Evolutionary conservation across 1,140 invertebrate genomes (phyloP).

Genomic region (Sitophilus oryzae): DNA sequence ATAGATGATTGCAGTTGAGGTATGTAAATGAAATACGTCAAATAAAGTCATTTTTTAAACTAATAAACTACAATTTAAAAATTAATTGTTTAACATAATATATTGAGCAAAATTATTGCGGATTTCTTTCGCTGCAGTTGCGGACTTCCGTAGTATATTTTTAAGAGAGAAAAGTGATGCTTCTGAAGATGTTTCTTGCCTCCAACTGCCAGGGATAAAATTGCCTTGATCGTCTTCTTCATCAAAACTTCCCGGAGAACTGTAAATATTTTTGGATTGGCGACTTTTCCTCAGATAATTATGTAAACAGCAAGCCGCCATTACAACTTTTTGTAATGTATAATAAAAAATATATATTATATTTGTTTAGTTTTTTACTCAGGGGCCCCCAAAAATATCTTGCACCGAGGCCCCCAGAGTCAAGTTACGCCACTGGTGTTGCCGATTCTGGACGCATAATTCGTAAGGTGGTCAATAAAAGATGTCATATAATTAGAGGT

Average conservation of each 20-base stretch:
- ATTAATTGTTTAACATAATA: conserved; percentile 9
- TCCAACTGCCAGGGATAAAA: conserved; percentile 12
- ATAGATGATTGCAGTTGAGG: background rate
- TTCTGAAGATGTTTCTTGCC: conserved; percentile 4
- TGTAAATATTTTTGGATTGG: conserved; percentile 4
- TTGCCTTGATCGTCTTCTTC: conserved; percentile 2
- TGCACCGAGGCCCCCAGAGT: no score
- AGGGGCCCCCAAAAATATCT: no score
- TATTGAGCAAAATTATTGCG: conserved; percentile 12
- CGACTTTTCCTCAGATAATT: conserved; percentile 8
- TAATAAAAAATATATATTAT: no score
- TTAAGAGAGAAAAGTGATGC: conserved; percentile 12
- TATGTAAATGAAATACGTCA: conserved; percentile 10
- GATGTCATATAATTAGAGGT: no score
- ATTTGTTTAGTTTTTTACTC: no score
- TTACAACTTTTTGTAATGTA: conserved; percentile 2
- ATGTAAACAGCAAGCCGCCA: conserved; percentile 1
- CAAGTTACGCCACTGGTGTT: no score
- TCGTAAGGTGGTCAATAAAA: no score
- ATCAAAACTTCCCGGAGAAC: conserved; percentile 8
- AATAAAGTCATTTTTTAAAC: no score
- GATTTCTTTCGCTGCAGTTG: conserved; percentile 12
- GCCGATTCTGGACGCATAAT: no score
- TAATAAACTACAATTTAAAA: background rate
- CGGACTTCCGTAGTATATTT: conserved; percentile 10